Evolutionary conservation across 1,140 invertebrate genomes (phyloP).

Genomic region (Prorops nasuta): DNA sequence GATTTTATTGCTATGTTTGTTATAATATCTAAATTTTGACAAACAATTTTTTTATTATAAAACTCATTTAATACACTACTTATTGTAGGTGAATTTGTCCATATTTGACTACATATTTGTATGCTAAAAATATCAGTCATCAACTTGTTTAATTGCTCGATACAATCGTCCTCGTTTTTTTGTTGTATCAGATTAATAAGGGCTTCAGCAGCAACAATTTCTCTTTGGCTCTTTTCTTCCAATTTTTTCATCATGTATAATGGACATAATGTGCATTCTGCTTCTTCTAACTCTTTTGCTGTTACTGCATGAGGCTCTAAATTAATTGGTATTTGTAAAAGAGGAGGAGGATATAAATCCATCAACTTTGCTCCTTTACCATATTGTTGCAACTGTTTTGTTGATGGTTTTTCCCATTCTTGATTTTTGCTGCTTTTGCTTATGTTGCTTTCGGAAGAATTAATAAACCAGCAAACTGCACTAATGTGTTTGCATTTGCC

Average conservation of each 20-base stretch:
- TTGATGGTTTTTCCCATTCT: slow-evolving; percentile 17
- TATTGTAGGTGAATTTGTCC: not conserved
- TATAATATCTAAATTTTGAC: not conserved
- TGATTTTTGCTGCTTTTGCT: slow-evolving; percentile 12
- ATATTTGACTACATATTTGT: slow-evolving; percentile 1
- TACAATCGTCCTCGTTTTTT: not conserved
- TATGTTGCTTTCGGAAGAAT: slow-evolving; percentile 6
- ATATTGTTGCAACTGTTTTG: slow-evolving; percentile 8
- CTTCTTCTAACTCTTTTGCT: slow-evolving; percentile 6
- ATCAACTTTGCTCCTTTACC: slow-evolving; percentile 11
- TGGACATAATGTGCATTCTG: not conserved
- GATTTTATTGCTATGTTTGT: slow-evolving; percentile 9
- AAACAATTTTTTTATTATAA: not conserved
- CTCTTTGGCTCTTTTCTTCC: slow-evolving; percentile 10
- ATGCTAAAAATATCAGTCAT: slow-evolving; percentile 9
- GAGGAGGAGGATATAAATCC: slow-evolving; percentile 5
- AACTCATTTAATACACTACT: slow-evolving; percentile 2
- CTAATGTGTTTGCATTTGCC: slow-evolving; percentile 13
- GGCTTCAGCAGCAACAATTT: slow-evolving; percentile 8
- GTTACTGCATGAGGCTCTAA: slow-evolving; percentile 1
- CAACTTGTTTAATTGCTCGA: slow-evolving; percentile 7
- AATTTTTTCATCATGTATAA: slow-evolving; percentile 1
- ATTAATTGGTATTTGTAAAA: not conserved
- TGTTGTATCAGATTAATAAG: not conserved
- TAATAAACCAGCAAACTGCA: slow-evolving; percentile 13